Conservation (phyloP, 2,888 invertebrate species). For the Panopea generosa region DNA sequence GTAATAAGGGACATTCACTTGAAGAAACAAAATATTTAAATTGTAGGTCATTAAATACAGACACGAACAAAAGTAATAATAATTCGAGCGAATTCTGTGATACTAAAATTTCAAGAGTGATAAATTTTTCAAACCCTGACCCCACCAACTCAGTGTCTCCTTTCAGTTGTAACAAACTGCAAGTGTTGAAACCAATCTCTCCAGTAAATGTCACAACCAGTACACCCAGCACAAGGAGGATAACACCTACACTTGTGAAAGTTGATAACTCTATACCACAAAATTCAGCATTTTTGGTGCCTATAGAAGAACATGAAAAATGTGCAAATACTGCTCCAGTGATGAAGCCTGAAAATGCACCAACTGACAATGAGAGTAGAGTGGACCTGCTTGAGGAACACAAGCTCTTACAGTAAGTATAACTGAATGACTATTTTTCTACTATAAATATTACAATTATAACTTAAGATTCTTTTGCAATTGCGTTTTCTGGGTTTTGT, state of each 20-base stretch:
- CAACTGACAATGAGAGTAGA: conserved; percentile 4
- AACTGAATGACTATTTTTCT: too few relatives aligned
- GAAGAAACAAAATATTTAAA: conserved; percentile 12
- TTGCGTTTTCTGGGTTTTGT: too few relatives aligned
- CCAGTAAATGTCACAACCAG: conserved; percentile 17
- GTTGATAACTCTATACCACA: conserved; percentile 58
- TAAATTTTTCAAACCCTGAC: conserved; percentile 57
- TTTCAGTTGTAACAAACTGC: conserved; percentile 32
- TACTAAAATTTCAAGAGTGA: conserved; percentile 54
- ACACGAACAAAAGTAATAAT: conserved; percentile 17
- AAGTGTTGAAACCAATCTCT: conserved; percentile 44
- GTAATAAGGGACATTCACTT: conserved; percentile 15
- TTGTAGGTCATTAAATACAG: conserved; percentile 33
- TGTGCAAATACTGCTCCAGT: not conserved
- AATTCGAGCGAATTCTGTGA: conserved; percentile 30
- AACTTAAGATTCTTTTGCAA: too few relatives aligned
- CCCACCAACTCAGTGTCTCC: conserved; percentile 14
- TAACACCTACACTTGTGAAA: conserved; percentile 68
- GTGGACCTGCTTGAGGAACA: conserved; percentile 56
- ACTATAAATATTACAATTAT: too few relatives aligned
- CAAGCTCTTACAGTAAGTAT: conserved; percentile 66
- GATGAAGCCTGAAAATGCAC: conserved; percentile 1
- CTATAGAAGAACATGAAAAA: conserved; percentile 49
- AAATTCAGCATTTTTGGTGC: conserved; percentile 66
- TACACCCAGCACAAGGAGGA: conserved; percentile 46